Conservation (phyloP, 2,888 invertebrate species). For the Crocallis elinguaria region DNA sequence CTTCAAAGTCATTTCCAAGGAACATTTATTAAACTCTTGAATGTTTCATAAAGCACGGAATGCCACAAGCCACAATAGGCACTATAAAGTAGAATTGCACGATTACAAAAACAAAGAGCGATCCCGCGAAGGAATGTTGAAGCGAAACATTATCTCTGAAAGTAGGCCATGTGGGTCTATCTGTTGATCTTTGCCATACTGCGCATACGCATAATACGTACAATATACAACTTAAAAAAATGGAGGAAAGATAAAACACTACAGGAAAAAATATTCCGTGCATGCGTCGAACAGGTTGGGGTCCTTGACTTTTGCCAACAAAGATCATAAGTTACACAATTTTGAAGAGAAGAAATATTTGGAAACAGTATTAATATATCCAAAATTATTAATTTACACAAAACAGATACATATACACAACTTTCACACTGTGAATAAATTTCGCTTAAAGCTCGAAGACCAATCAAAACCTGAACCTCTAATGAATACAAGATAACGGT, state of each 20-base stretch:
- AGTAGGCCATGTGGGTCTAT: constrained; percentile 39
- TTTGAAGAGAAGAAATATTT: too few relatives aligned
- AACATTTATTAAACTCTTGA: constrained; percentile 13
- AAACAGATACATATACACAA: constrained; percentile 32
- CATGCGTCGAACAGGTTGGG: constrained; percentile 37
- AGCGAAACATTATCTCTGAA: constrained; percentile 33
- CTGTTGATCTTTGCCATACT: constrained; percentile 34
- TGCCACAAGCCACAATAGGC: constrained; percentile 30
- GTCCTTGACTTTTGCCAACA: constrained; percentile 67
- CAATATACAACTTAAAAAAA: too few relatives aligned
- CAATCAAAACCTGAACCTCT: constrained; percentile 24
- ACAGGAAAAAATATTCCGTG: constrained; percentile 55
- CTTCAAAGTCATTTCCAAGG: constrained; percentile 5
- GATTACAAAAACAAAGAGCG: constrained; percentile 33
- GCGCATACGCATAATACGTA: constrained; percentile 35
- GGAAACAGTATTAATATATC: too few relatives aligned
- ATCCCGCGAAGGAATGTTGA: constrained; percentile 33
- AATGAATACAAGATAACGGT: constrained; percentile 40
- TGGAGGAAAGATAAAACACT: constrained; percentile 38
- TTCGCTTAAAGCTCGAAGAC: constrained; percentile 13
- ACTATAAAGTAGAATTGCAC: constrained; percentile 33
- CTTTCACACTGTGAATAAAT: constrained; percentile 33
- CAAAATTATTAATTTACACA: constrained; percentile 28
- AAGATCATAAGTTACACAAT: constrained; percentile 33
- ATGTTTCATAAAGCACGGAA: constrained; percentile 22